Conservation (phyloP, 2,113 vertebrate genomes). For the Xyliphius kryptos region DNA sequence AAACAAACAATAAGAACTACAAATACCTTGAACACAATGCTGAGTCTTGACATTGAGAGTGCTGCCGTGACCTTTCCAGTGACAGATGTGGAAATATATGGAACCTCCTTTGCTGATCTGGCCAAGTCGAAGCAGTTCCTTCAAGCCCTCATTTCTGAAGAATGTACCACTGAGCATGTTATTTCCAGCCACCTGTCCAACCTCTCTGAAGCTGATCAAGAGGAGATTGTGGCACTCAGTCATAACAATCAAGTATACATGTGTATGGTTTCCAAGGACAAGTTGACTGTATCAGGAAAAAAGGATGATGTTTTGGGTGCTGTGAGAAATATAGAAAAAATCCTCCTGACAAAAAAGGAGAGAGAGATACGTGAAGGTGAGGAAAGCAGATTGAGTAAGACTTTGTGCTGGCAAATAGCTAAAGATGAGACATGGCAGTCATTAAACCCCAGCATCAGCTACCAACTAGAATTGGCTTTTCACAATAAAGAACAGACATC, state of each 20-base stretch:
- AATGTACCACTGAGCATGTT: constrained; percentile 35
- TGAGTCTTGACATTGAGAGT: constrained; percentile 6
- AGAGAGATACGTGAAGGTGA: constrained; percentile 30
- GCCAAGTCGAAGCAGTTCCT: constrained; percentile 38
- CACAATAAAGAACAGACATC: constrained; percentile 27
- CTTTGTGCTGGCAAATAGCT: constrained; percentile 44
- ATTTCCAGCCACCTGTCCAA: constrained; percentile 14
- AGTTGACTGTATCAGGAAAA: constrained; percentile 43
- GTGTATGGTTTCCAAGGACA: constrained; percentile 12
- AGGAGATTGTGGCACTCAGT: constrained; percentile 33
- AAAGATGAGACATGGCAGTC: constrained; percentile 22
- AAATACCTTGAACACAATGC: background rate
- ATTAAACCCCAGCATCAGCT: constrained; percentile 35
- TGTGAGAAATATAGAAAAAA: constrained; percentile 34
- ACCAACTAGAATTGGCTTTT: constrained; percentile 44
- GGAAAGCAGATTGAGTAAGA: constrained; percentile 39
- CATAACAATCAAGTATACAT: constrained; percentile 38
- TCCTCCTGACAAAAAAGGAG: constrained; percentile 37
- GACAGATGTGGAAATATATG: constrained; percentile 37
- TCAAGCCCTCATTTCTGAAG: constrained; percentile 43
- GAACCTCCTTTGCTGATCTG: constrained; percentile 22
- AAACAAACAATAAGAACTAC: background rate
- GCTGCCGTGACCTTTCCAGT: constrained; percentile 31
- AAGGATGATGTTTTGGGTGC: constrained; percentile 41
- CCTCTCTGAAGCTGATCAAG: constrained; percentile 34